phyloP scores from a whole-genome alignment of 1,140 invertebrate species.

The Tachypleus tridentatus region DNA sequence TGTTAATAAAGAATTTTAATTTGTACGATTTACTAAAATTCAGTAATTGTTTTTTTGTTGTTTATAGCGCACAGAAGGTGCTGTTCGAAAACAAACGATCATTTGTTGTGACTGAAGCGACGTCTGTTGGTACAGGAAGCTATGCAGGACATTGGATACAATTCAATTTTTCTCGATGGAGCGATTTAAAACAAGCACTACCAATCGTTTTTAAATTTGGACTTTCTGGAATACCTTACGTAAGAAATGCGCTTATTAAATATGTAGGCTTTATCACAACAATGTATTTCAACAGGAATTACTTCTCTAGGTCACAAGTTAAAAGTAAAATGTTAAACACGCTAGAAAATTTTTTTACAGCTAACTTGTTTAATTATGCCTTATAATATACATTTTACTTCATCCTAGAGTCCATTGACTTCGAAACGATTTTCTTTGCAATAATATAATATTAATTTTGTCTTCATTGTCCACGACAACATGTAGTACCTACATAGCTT shows the following conservation, averaged over 20 bases:
- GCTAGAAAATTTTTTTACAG: too few relatives aligned
- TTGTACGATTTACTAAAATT: conserved; percentile 5
- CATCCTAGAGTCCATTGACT: too few relatives aligned
- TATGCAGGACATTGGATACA: conserved; percentile 45
- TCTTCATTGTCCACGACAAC: too few relatives aligned
- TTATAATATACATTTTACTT: too few relatives aligned
- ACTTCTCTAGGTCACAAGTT: too few relatives aligned
- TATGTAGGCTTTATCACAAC: too few relatives aligned
- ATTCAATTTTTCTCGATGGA: conserved; percentile 38
- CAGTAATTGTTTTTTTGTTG: conserved; percentile 19
- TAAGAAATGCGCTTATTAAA: not conserved
- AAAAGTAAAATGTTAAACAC: too few relatives aligned
- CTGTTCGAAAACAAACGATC: conserved; percentile 43
- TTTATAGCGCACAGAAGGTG: conserved; percentile 49
- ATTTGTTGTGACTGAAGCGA: conserved; percentile 39
- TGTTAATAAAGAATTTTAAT: conserved; percentile 4
- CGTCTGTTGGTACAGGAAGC: conserved; percentile 41
- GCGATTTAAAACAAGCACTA: conserved; percentile 36
- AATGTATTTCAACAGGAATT: too few relatives aligned
- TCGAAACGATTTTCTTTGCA: too few relatives aligned
- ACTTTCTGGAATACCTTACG: conserved; percentile 10
- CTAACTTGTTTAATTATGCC: too few relatives aligned
- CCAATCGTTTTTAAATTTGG: conserved; percentile 20
- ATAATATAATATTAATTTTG: too few relatives aligned
- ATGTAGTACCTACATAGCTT: too few relatives aligned